Percentiles rank a stretch among this genome's conserved stretches.
Conservation (phyloP, 2,797 vertebrate species). For the Poecilia gillii region DNA sequence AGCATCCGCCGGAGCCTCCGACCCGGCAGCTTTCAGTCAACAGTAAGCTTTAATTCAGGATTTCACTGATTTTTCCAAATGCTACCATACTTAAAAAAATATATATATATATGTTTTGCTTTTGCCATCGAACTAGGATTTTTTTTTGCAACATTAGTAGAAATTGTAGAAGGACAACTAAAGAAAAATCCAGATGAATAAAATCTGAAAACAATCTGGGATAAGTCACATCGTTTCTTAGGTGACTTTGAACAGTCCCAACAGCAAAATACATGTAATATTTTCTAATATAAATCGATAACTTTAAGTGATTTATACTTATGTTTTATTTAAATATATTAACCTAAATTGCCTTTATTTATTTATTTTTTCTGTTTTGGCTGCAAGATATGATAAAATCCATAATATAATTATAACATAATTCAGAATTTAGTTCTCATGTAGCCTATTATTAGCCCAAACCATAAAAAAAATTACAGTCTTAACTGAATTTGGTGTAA, state of each 20-base stretch:
- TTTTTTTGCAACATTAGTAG: background rate
- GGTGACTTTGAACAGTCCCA: background rate
- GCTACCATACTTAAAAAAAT: background rate
- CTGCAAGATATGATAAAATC: background rate
- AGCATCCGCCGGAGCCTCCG: conserved; percentile 89
- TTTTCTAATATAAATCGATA: background rate
- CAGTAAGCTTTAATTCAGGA: conserved; percentile 50
- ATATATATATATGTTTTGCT: background rate
- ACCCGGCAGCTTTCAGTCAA: conserved; percentile 68
- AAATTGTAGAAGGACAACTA: background rate
- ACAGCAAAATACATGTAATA: background rate
- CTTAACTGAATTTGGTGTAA: background rate
- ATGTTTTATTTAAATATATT: background rate
- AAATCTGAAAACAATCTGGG: background rate
- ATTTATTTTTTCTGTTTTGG: background rate
- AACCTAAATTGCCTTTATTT: background rate
- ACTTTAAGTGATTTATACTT: background rate
- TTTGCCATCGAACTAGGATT: background rate
- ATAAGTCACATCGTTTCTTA: background rate
- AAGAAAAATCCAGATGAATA: background rate
- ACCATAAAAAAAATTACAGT: background rate
- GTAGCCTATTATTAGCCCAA: background rate
- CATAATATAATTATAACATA: background rate
- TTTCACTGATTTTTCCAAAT: background rate
- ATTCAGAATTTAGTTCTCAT: background rate